phyloP scores from a whole-genome alignment of 2,888 invertebrate genomes.

The Ormyrus pomaceus region DNA sequence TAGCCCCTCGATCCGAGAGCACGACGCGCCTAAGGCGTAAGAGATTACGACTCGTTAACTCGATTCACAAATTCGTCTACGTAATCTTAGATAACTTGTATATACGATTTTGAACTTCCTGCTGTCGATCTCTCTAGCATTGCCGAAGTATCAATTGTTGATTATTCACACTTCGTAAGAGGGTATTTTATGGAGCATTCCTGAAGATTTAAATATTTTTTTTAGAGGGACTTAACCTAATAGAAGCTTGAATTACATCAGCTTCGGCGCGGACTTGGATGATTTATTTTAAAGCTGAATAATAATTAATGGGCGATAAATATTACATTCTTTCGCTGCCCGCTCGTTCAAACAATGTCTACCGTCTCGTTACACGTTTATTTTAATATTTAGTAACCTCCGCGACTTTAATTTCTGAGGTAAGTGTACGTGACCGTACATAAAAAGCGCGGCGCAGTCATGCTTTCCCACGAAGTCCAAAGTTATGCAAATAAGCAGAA shows the following conservation, averaged over 20 bases:
- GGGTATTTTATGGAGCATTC: no score
- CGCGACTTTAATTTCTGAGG: background rate
- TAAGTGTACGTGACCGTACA: conserved; percentile 18
- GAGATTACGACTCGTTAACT: conserved; percentile 10
- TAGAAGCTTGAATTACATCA: no score
- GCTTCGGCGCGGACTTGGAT: no score
- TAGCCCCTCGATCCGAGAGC: background rate
- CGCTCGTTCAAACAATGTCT: no score
- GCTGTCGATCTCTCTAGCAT: background rate
- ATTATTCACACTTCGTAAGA: no score
- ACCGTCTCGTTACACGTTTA: background rate
- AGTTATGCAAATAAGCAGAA: conserved; percentile 13
- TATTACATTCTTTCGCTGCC: no score
- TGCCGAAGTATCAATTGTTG: no score
- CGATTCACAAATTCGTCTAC: conserved; percentile 17
- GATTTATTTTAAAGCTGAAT: no score
- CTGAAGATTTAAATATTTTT: no score
- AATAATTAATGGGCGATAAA: no score
- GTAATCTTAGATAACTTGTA: background rate
- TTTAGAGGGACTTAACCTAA: no score
- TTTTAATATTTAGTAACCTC: background rate
- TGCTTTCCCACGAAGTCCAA: conserved; percentile 16
- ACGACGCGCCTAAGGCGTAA: conserved; percentile 10
- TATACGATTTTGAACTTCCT: background rate
- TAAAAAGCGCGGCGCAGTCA: background rate